Percentiles rank a stretch among this genome's conserved stretches.
Conservation (phyloP, 2,888 invertebrate genomes). For the Drosophila percnosoma region DNA sequence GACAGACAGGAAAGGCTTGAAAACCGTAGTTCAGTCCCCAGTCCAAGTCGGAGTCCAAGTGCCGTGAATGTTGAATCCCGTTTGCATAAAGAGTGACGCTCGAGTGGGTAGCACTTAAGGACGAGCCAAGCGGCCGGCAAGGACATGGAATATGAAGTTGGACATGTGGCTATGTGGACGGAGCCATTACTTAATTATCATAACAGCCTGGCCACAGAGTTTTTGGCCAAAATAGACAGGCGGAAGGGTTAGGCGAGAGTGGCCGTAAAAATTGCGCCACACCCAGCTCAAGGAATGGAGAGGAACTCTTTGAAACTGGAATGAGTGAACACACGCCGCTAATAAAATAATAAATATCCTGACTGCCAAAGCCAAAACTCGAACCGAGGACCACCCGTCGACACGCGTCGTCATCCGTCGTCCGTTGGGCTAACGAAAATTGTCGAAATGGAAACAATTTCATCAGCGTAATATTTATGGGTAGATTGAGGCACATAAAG, state of each 20-base stretch:
- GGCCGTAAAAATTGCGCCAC: constrained; percentile 71
- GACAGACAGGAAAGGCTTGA: constrained; percentile 14
- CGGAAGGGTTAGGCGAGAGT: constrained; percentile 55
- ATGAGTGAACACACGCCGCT: constrained; percentile 72
- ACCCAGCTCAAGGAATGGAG: constrained; percentile 41
- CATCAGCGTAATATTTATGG: constrained; percentile 61
- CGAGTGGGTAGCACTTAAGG: constrained; percentile 78
- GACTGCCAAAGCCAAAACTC: constrained; percentile 41
- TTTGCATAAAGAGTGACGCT: constrained; percentile 67
- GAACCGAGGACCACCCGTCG: constrained; percentile 39
- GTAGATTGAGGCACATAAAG: constrained; percentile 58
- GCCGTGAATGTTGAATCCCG: constrained; percentile 43
- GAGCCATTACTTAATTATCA: constrained; percentile 81
- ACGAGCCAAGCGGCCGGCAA: constrained; percentile 33
- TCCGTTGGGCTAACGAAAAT: constrained; percentile 50
- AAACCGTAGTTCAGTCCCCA: constrained; percentile 2
- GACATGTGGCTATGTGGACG: constrained; percentile 51
- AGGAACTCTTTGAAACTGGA: background rate
- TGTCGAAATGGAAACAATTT: constrained; percentile 80
- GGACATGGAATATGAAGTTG: constrained; percentile 25
- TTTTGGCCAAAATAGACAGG: constrained; percentile 65
- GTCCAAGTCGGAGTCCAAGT: constrained; percentile 1
- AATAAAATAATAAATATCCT: constrained; percentile 81
- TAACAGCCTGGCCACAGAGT: constrained; percentile 59
- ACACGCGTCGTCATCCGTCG: constrained; percentile 33